phyloP scores from a whole-genome alignment of 2,888 invertebrate genomes.

The Syritta pipiens region DNA sequence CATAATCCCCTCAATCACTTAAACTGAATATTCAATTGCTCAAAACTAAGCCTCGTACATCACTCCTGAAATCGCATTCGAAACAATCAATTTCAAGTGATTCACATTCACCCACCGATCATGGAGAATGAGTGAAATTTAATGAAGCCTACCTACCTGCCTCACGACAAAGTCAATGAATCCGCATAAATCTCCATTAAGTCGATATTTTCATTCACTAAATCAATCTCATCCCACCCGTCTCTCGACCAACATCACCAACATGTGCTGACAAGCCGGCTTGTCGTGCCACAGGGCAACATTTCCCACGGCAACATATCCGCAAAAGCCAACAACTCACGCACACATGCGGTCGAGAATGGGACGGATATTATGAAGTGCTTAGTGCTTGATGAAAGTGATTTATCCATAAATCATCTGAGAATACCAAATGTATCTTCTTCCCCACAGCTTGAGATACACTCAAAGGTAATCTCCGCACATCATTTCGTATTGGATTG shows the following conservation, averaged over 20 bases:
- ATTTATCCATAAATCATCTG: slow-evolving; percentile 1
- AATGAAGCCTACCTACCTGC: too few relatives aligned
- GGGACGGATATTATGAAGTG: not conserved
- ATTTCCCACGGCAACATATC: too few relatives aligned
- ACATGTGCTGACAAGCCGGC: not conserved
- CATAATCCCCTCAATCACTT: too few relatives aligned
- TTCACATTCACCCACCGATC: too few relatives aligned
- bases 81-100: too few relatives aligned
- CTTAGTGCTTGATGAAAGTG: not conserved
- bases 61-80: too few relatives aligned
- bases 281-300: not conserved
- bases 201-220: slow-evolving; percentile 1
- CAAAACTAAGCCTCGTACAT: too few relatives aligned
- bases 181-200: slow-evolving; percentile 20
- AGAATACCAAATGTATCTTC: not conserved
- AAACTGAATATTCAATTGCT: too few relatives aligned
- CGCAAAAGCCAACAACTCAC: not conserved
- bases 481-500: not conserved
- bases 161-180: too few relatives aligned
- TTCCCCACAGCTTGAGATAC: not conserved
- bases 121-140: too few relatives aligned
- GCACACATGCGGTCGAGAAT: not conserved
- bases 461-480: not conserved
- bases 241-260: not conserved
- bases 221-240: slow-evolving; percentile 12